Evolutionary conservation across 2,113 vertebrate genomes (phyloP), one percentile per base, ranked within the genome.

Genomic region (Notarius lentiginosus): DNA sequence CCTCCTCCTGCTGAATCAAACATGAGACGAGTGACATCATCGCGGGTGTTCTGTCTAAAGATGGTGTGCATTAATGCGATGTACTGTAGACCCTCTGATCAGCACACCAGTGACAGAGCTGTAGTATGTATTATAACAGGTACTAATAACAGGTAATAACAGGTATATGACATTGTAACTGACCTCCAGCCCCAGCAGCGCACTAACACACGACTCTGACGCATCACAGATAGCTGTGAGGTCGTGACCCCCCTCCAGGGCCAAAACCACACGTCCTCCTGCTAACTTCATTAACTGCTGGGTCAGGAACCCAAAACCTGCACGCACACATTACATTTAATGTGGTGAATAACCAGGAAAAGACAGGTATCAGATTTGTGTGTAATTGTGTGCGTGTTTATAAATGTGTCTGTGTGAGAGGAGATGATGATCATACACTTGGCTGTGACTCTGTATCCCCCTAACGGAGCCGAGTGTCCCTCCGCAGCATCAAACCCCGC

Each of bases 141-240:
- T 14, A 66, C 14, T 0, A 27, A 14, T 12, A 30, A 7, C 30
- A 24, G 18, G 17, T 73, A 20, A 79, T 58, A 27, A 79, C n/a
- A 15, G 53, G 17, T 66, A n/a, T 61, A 20, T 56, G 11, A 60
- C 4, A 12, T 66, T 63, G 65, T 70, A 70, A 85, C 83, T 73
- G 49, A 99, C 98, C 97, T 97, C 95, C 58, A 96, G 95, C 73
- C 97, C 98, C 89, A 99, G 93, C 75, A 99, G 93, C 70, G 97
- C 96, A 4, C 96, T 94, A 79, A 99, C 97, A 9, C 98, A 99
- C 63, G 97, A 96, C 90, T 99, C 98, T 0, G 98, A 99, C 0
- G 98, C 98, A 0, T 99, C 98, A 15, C 98, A 99, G 92, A 99
- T 99, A 81, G 98, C 97, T 0, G 98, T 99, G 49, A 99, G 96